phyloP scores from a whole-genome alignment of 2,797 vertebrate genomes.

The Tapirus indicus region DNA sequence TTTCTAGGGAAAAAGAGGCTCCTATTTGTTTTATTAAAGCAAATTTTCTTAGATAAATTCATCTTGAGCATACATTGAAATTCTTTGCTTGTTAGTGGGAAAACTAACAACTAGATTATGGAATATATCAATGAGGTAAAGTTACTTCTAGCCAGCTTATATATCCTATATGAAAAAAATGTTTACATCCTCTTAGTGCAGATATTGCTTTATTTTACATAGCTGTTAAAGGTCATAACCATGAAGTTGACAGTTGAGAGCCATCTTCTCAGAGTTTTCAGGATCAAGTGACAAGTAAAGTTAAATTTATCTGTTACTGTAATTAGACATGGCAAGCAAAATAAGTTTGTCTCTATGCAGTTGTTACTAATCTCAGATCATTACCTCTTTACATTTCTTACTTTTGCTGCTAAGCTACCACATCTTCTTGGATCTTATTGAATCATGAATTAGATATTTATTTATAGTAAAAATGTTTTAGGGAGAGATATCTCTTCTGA shows the following conservation, averaged over 20 bases:
- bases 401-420: neutral
- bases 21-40: neutral
- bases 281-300: neutral
- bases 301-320: neutral
- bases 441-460: neutral
- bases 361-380: neutral
- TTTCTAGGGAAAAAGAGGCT: neutral
- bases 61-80: neutral
- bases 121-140: neutral
- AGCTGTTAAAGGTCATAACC: neutral
- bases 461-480: neutral
- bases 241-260: neutral
- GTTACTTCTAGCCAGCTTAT: neutral
- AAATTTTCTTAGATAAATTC: neutral
- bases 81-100: neutral
- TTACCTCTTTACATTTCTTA: neutral
- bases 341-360: neutral
- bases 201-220: neutral
- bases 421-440: neutral
- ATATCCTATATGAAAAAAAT: neutral
- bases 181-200: neutral
- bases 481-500: neutral
- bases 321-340: neutral
- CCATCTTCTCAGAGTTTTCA: neutral
- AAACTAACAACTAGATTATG: neutral